Percentiles rank a stretch among this genome's conserved stretches.
These are phyloP conservation scores for Nezara viridula DNA, from an alignment of 2,888 invertebrate species.

Conservation along the genomic window DNA sequence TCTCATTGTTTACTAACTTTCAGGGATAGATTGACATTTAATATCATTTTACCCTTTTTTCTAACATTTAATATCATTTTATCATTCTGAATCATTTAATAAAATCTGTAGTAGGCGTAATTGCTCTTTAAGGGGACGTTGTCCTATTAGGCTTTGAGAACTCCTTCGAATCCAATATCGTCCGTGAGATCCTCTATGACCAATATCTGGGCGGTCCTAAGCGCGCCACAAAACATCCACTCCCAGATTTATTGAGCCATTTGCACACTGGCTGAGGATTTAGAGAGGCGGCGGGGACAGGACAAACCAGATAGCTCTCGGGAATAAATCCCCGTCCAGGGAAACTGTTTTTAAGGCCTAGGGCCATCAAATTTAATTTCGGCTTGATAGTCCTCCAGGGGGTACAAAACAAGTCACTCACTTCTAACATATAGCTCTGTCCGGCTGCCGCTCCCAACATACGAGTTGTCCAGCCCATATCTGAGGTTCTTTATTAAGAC, in stretches of 20 bases:
- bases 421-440: conserved; percentile 10
- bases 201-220: neutral
- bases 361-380: conserved; percentile 31
- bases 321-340: conserved; percentile 2
- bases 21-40: no score
- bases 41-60: no score
- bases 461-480: neutral
- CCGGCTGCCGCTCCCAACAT: neutral
- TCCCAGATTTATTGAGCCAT: conserved; percentile 23
- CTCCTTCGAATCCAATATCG: neutral
- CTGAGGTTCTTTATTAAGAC: neutral
- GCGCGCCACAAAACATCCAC: neutral
- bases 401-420: conserved; percentile 26
- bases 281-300: conserved; percentile 13
- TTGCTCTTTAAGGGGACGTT: no score
- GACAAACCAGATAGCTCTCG: neutral
- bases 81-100: no score
- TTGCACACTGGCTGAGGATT: conserved; percentile 10
- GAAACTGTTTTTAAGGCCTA: conserved; percentile 26
- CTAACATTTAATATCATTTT: no score
- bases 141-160: neutral
- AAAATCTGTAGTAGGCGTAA: no score
- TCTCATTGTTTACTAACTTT: no score
- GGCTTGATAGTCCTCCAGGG: conserved; percentile 15
- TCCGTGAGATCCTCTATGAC: neutral